Conservation (phyloP, 1,140 invertebrate species). For the Diorhabda elongata region DNA sequence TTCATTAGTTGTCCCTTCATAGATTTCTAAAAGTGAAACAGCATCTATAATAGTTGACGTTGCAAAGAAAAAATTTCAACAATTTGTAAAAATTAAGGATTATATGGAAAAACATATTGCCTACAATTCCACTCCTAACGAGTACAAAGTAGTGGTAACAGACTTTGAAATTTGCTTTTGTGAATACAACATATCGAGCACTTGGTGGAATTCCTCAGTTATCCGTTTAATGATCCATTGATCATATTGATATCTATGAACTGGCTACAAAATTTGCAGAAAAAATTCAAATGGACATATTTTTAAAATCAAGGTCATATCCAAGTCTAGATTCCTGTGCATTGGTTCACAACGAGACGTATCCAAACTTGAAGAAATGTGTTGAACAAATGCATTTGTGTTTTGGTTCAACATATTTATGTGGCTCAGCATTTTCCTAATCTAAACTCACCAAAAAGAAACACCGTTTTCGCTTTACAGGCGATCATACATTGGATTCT, state of each 20-base stretch:
- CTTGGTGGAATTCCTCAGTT: slow-evolving; percentile 19
- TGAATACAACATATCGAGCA: slow-evolving; percentile 19
- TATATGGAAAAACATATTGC: slow-evolving; percentile 15
- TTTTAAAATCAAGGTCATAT: too few relatives aligned
- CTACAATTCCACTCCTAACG: slow-evolving; percentile 17
- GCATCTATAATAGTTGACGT: slow-evolving; percentile 17
- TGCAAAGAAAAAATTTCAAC: slow-evolving; percentile 14
- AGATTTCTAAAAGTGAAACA: slow-evolving; percentile 21
- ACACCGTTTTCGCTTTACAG: background rate
- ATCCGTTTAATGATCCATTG: slow-evolving; percentile 18
- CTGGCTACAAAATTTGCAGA: background rate
- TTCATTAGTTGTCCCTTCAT: background rate
- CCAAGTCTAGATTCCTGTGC: too few relatives aligned
- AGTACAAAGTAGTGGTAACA: slow-evolving; percentile 18
- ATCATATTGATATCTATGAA: slow-evolving; percentile 19
- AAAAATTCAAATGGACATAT: background rate
- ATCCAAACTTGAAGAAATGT: slow-evolving; percentile 19
- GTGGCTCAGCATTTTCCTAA: slow-evolving; percentile 13
- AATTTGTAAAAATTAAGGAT: background rate
- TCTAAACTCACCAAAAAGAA: too few relatives aligned
- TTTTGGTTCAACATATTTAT: slow-evolving; percentile 24
- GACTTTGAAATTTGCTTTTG: slow-evolving; percentile 8
- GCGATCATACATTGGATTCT: slow-evolving; percentile 22
- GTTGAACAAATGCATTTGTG: slow-evolving; percentile 23
- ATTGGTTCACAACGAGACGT: background rate